Evolutionary conservation across 2,113 vertebrate genomes (phyloP), one percentile per base, ranked within the genome.

Genomic region (Orycteropus afer): DNA sequence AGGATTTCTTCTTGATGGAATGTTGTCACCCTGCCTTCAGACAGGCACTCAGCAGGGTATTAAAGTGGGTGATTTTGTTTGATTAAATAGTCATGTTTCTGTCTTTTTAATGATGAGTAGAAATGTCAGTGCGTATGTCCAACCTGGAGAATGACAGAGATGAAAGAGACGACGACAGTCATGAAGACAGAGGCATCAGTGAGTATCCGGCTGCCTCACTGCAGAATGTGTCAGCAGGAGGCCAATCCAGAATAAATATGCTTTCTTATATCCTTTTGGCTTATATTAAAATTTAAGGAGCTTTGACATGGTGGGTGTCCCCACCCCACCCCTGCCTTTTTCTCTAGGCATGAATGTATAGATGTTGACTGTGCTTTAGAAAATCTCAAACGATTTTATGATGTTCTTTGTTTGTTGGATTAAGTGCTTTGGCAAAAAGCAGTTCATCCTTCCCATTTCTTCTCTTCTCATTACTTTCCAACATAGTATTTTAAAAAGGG

Each of bases 121-220:
- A 99, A 97, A 99, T 99, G 99, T 99, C 99, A 2, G 99, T 99
- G 97, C 99, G 99, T 7, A 99, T 99, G 99, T 99, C 99, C 91
- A 99, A 99, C 98, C 98, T 99, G 97, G 99, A 99, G 67, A 99
- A 99, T 0, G 99, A 99, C 71, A 97, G 99, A 93, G 99, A 99
- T 0, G 99, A 99, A 97, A 97, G 99, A 55, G 99, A 99, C 0
- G 99, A 99, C 1, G 99, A 99, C 98, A 99, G 99, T 97, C 99
- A 99, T 0, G 99, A 99, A 80, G 99, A 99, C 98, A 98, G 99
- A 98, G 99, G 99, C 93, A 99, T 99, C 98, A 99, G 99, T 99
- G 97, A 99, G 99, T 99, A 93, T 55, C 13, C 27, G 2, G 53
- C 29, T 32, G 5, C 77, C 89, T 77, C 1, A 2, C 27, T 10